These are phyloP conservation scores for Lanistes nyassanus DNA, from an alignment of 1,140 invertebrate genomes.

Conservation along the genomic window DNA sequence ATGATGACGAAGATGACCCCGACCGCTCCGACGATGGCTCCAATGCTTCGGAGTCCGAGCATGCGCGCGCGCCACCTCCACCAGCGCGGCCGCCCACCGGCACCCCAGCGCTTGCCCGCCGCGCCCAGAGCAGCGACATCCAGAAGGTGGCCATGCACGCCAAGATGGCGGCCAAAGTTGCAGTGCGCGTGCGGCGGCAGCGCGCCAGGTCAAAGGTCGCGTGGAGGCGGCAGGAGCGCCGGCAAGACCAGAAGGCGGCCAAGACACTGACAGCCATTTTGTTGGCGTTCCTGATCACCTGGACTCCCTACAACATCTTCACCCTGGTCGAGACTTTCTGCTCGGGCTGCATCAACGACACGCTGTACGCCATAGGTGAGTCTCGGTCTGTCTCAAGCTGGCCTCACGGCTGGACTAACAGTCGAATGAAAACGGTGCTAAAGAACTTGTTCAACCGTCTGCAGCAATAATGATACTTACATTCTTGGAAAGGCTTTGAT, in stretches of 20 bases:
- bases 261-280: constrained; percentile 97
- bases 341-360: constrained; percentile 49
- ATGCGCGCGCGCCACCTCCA: constrained; percentile 8
- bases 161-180: constrained; percentile 51
- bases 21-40: constrained; percentile 31
- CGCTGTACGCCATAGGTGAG: constrained; percentile 54
- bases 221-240: constrained; percentile 89
- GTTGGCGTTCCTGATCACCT: constrained; percentile 97
- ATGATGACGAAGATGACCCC: constrained; percentile 1
- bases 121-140: constrained; percentile 49
- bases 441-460: no score
- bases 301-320: constrained; percentile 97
- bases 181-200: constrained; percentile 49
- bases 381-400: no score
- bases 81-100: constrained; percentile 42
- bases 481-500: no score
- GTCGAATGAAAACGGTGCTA: no score
- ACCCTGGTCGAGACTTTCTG: constrained; percentile 68
- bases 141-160: constrained; percentile 56
- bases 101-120: constrained; percentile 55
- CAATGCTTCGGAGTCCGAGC: background rate
- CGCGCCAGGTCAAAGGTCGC: constrained; percentile 43
- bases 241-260: constrained; percentile 97
- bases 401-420: no score
- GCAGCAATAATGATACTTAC: no score